phyloP scores from a whole-genome alignment of 2,888 invertebrate genomes.

The Danaus chrysippus region DNA sequence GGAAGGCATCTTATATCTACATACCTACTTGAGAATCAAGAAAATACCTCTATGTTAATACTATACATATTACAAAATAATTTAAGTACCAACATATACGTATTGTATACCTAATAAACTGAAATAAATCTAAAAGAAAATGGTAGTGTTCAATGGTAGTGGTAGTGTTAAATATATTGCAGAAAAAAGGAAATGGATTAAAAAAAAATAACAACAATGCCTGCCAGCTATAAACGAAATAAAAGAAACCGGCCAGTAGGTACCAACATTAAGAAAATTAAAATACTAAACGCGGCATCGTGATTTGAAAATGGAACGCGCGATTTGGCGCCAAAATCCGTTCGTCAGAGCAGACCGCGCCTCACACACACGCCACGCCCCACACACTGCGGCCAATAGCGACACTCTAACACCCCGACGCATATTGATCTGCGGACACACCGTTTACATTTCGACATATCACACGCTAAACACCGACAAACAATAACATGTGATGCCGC shows the following conservation, averaged over 20 bases:
- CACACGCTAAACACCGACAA: constrained; percentile 76
- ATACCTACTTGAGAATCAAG: too few relatives aligned
- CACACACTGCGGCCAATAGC: constrained; percentile 72
- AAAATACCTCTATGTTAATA: too few relatives aligned
- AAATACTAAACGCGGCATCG: constrained; percentile 27
- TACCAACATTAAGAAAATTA: constrained; percentile 9
- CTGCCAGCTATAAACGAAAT: background rate
- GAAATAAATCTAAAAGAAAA: too few relatives aligned
- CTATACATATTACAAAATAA: too few relatives aligned
- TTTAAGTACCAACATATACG: too few relatives aligned
- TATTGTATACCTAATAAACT: too few relatives aligned
- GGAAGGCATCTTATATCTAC: too few relatives aligned
- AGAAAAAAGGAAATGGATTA: too few relatives aligned
- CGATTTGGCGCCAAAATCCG: constrained; percentile 71
- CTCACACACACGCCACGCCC: constrained; percentile 72
- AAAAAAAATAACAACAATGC: too few relatives aligned
- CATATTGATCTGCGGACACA: constrained; percentile 79
- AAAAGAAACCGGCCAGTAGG: background rate
- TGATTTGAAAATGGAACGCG: constrained; percentile 54
- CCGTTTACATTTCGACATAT: constrained; percentile 78
- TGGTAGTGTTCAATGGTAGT: too few relatives aligned
- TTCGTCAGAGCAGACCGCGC: constrained; percentile 46
- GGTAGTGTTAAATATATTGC: too few relatives aligned
- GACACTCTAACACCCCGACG: constrained; percentile 71
- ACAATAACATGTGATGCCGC: constrained; percentile 65